Evolutionary conservation across 2,797 vertebrate genomes (phyloP).

Genomic region (Aphelocoma californica): DNA sequence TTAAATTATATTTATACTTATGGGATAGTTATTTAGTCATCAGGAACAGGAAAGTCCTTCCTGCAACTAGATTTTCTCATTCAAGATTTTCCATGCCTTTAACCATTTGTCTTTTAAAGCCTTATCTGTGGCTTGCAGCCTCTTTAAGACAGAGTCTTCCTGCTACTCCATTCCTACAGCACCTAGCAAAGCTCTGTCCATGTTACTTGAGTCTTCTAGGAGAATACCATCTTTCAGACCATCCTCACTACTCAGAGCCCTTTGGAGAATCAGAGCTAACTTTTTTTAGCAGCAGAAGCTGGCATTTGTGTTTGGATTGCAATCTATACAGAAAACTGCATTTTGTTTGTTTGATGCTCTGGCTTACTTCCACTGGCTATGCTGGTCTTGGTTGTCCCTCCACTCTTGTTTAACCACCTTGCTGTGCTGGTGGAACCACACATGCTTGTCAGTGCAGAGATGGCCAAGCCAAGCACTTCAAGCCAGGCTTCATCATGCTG

Average conservation of each 20-base stretch:
- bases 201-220: rapidly evolving
- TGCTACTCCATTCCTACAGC: neutral
- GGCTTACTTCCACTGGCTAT: neutral
- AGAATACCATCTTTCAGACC: neutral
- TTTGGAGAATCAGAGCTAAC: neutral
- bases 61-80: neutral
- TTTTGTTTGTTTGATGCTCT: neutral
- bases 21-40: neutral
- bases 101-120: neutral
- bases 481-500: neutral
- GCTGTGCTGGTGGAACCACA: neutral
- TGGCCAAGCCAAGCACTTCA: neutral
- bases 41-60: neutral
- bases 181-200: neutral
- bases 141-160: neutral
- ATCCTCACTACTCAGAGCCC: neutral
- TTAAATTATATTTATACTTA: neutral
- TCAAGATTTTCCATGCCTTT: neutral
- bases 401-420: neutral
- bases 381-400: neutral
- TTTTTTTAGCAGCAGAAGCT: neutral
- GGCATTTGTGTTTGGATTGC: neutral
- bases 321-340: neutral
- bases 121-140: neutral
- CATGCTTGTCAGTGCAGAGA: neutral